These are phyloP conservation scores for Thamnophis elegans DNA, from an alignment of 2,797 vertebrate genomes.

Conservation along the genomic window DNA sequence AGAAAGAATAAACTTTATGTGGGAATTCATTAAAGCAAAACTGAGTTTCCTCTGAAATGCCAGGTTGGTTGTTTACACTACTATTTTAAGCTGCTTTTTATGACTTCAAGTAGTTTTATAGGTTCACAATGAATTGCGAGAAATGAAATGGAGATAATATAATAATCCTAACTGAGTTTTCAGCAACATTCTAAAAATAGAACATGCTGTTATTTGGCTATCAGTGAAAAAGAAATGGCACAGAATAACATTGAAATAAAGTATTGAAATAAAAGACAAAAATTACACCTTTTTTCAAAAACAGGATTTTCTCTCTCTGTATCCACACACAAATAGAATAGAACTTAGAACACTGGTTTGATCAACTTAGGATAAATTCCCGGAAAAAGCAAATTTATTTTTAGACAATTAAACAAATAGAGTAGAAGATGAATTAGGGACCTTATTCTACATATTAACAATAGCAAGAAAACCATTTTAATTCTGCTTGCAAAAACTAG, in stretches of 20 bases:
- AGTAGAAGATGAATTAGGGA: background rate
- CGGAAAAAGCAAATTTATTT: conserved; percentile 5
- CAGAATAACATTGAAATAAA: background rate
- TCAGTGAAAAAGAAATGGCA: background rate
- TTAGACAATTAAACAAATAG: background rate
- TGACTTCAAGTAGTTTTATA: conserved; percentile 28
- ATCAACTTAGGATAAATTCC: background rate
- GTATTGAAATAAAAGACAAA: conserved; percentile 1
- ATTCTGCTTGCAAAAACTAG: background rate
- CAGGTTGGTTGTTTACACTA: background rate
- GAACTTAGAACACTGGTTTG: conserved; percentile 19
- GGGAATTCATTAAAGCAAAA: background rate
- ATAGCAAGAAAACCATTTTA: background rate
- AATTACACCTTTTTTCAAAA: background rate
- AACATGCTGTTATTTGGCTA: conserved; percentile 1
- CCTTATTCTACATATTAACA: background rate
- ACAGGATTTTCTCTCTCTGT: background rate
- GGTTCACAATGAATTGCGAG: conserved; percentile 22
- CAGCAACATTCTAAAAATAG: conserved; percentile 30
- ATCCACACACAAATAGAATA: background rate
- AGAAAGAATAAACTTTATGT: background rate
- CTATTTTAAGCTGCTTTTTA: conserved; percentile 17
- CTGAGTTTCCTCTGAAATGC: background rate
- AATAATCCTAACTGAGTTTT: conserved; percentile 23
- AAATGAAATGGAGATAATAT: conserved; percentile 35